Percentiles rank a stretch among this genome's conserved stretches.
phyloP scores from a whole-genome alignment of 2,888 invertebrate species.

The Caenorhabditis auriculariae region DNA sequence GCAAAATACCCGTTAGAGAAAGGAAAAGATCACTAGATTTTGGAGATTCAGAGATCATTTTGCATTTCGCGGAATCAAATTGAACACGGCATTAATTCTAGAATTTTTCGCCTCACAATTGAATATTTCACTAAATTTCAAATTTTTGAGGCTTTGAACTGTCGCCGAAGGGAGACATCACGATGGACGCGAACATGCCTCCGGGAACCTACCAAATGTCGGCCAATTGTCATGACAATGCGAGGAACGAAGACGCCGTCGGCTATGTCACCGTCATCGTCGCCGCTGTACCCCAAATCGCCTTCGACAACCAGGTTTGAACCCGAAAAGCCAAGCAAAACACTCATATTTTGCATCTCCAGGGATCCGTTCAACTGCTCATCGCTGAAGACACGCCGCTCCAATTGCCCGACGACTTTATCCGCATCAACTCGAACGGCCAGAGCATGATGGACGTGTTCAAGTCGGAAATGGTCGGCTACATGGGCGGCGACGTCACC shows the following conservation, averaged over 20 bases:
- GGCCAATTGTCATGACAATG: constrained; percentile 68
- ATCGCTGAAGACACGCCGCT: constrained; percentile 44
- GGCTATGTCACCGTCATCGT: constrained; percentile 95
- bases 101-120: too few species aligned
- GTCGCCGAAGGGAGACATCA: constrained; percentile 70
- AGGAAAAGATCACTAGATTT: too few species aligned
- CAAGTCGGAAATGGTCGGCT: constrained; percentile 75
- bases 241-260: constrained; percentile 90
- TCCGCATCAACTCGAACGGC: constrained; percentile 41
- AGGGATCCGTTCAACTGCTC: constrained; percentile 51
- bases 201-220: constrained; percentile 77
- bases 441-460: constrained; percentile 38
- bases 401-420: constrained; percentile 43
- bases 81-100: too few species aligned
- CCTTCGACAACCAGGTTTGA: constrained; percentile 76
- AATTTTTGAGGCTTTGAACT: constrained; percentile 76
- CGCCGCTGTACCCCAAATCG: constrained; percentile 90
- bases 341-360: not conserved
- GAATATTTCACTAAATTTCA: too few species aligned
- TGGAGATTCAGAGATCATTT: too few species aligned
- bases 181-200: constrained; percentile 87
- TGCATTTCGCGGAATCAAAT: too few species aligned
- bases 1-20: too few species aligned
- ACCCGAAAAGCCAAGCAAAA: not conserved
- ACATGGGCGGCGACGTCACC: constrained; percentile 72